Evolutionary conservation across 2,797 vertebrate species (phyloP).

Genomic region (Gymnoscopelus braueri): DNA sequence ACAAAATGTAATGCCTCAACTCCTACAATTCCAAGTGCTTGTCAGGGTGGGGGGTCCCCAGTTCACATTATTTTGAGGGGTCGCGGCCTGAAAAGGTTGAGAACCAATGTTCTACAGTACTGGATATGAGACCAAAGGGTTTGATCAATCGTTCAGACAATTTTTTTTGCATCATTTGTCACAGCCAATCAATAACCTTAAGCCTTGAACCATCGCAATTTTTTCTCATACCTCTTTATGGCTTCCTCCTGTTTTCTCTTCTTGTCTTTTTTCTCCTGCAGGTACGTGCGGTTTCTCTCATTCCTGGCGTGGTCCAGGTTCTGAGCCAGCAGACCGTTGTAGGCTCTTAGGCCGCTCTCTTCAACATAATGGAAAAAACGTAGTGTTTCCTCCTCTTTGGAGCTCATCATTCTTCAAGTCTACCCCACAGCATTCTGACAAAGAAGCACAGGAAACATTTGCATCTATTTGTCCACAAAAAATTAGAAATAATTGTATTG

Average conservation of each 20-base stretch:
- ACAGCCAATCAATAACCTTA: not conserved
- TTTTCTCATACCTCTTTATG: slow-evolving; percentile 90
- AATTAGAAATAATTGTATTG: not conserved
- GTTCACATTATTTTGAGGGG: no score
- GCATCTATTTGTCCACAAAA: not conserved
- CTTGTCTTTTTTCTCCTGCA: slow-evolving; percentile 98
- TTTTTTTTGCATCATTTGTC: no score
- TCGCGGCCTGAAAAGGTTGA: no score
- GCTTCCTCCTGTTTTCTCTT: slow-evolving; percentile 97
- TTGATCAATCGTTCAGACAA: no score
- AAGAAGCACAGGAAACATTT: slow-evolving; percentile 35
- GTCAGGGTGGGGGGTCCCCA: no score
- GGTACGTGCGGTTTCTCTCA: slow-evolving; percentile 92
- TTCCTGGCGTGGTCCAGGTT: slow-evolving; percentile 95
- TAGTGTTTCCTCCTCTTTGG: slow-evolving; percentile 92
- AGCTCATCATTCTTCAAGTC: slow-evolving; percentile 93
- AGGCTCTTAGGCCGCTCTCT: slow-evolving; percentile 95
- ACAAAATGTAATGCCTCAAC: no score
- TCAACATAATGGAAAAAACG: slow-evolving; percentile 97
- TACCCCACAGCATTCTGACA: slow-evolving; percentile 85
- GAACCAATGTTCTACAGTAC: no score
- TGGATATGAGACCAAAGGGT: no score
- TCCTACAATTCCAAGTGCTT: no score
- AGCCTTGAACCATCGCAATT: slow-evolving; percentile 5
- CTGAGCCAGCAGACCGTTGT: slow-evolving; percentile 93